Evolutionary conservation across 1,140 invertebrate genomes (phyloP), one percentile per base, ranked within the genome.

Genomic region (Amyelois transitella): DNA sequence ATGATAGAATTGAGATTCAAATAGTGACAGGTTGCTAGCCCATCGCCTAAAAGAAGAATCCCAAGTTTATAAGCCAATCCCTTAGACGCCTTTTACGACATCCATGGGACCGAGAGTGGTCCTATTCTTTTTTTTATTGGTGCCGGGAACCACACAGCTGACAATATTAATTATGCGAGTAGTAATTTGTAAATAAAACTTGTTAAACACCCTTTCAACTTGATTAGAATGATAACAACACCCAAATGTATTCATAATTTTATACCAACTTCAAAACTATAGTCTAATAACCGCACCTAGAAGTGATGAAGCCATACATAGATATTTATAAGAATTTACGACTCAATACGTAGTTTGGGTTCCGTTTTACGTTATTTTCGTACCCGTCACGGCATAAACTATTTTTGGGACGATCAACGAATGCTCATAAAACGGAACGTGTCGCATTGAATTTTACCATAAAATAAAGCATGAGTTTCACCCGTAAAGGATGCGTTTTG

Each of bases 361-460:
- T 73, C 62, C 66, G 69, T 79, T 75, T 76, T 69, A 77, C 65
- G 76, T 67, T 61, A 67, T 64, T 59, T 74, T 75, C 69, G 55
- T 56, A 64, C 62, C 58, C 60, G 68, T 70, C 77, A 78, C 75
- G 72, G 62, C 72, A 70, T 75, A 71, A 78, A 81, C 76, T 79
- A 79, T 81, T 77, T 69, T 64, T 57, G 69, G n/a, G 68, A 69
- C 68, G 70, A 78, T 73, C 73, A 62, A 70, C 66, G 64, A 55
- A 53, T 49, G 64, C 59, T 72, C 75, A 71, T 81, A 81, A 81
- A 82, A 73, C 51, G 72, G 57, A 80, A 80, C 70, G 67, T 79
- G 82, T 78, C 74, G 67, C 76, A 79, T 79, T 77, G 72, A 77
- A 77, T 77, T 86, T 83, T 78, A 83, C 62, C 75, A 68, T 52